Conservation (phyloP, 2,797 vertebrate species). For the Phoxinus dragarum region DNA sequence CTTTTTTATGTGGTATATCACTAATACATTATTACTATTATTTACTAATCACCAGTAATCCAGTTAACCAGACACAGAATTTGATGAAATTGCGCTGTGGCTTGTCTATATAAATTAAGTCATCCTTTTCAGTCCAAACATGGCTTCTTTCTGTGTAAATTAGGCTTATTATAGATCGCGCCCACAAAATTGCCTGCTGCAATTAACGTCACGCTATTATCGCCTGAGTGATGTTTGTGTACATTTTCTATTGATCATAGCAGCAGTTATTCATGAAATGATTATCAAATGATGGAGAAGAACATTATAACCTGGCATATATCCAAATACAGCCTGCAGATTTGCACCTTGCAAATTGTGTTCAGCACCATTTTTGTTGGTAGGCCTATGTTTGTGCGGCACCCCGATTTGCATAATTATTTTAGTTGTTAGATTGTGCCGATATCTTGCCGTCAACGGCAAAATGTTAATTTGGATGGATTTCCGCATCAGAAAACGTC, state of each 20-base stretch:
- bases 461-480: background rate
- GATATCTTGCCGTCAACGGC: background rate
- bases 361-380: background rate
- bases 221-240: background rate
- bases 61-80: conserved; percentile 17
- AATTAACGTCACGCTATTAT: conserved; percentile 18
- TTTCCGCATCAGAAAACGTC: background rate
- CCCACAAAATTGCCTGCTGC: conserved; percentile 29
- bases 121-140: conserved; percentile 17
- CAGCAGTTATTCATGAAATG: conserved; percentile 4
- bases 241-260: conserved; percentile 30
- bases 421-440: background rate
- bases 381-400: background rate
- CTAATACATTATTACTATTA: conserved; percentile 7
- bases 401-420: background rate
- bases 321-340: background rate
- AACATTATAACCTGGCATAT: background rate
- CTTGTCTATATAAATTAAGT: conserved; percentile 36
- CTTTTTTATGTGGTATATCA: background rate
- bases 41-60: conserved; percentile 29
- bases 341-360: background rate
- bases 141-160: conserved; percentile 4
- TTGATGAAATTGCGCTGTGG: background rate
- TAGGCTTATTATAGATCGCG: conserved; percentile 10
- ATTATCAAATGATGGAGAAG: background rate